Evolutionary conservation across 2,888 invertebrate genomes (phyloP).

Genomic region (Habroteleia sp.): DNA sequence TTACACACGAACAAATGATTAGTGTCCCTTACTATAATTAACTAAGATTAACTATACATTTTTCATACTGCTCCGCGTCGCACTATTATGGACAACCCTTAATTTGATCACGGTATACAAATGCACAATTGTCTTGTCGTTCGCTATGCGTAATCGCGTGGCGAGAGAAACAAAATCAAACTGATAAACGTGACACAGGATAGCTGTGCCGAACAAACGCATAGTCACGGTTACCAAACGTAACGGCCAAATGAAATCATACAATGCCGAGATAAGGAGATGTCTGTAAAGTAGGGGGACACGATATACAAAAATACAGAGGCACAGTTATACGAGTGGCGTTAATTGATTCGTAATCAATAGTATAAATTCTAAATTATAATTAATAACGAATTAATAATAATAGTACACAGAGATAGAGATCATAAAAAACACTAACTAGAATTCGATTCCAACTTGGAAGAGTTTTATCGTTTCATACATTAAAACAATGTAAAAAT

Average conservation of each 20-base stretch:
- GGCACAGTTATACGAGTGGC: constrained; percentile 76
- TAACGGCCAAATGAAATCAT: constrained; percentile 34
- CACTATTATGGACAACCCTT: constrained; percentile 79
- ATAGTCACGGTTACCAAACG: constrained; percentile 34
- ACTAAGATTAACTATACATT: constrained; percentile 78
- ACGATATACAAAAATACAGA: constrained; percentile 73
- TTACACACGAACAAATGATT: constrained; percentile 75
- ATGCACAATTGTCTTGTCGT: constrained; percentile 17
- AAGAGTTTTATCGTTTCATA: constrained; percentile 72
- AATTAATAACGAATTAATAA: constrained; percentile 72
- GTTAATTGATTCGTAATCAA: constrained; percentile 65
- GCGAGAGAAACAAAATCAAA: constrained; percentile 68
- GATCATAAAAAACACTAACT: constrained; percentile 82
- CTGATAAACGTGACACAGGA: constrained; percentile 8
- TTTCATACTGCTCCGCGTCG: constrained; percentile 24
- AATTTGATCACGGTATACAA: constrained; percentile 36
- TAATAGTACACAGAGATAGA: constrained; percentile 80
- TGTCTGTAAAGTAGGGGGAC: constrained; percentile 56
- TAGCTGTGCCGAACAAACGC: constrained; percentile 38
- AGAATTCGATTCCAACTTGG: constrained; percentile 75
- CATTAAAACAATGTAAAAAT: constrained; percentile 76
- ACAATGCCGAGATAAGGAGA: constrained; percentile 52
- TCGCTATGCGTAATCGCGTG: constrained; percentile 67
- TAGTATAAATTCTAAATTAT: constrained; percentile 74
- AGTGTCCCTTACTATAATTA: constrained; percentile 77